Evolutionary conservation across 1,140 invertebrate species (phyloP), one percentile per base, ranked within the genome.

Genomic region (Acyrthosiphon pisum): DNA sequence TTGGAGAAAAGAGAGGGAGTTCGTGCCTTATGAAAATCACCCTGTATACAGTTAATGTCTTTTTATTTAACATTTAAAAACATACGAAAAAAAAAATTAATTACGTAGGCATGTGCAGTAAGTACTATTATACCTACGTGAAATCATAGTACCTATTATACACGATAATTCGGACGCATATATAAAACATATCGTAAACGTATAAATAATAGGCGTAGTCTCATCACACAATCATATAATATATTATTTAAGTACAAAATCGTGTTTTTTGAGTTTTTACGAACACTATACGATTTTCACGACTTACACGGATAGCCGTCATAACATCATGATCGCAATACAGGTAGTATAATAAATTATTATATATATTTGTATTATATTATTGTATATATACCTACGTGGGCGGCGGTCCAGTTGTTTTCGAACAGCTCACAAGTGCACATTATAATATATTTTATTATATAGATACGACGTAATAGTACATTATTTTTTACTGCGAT

Each of bases 201-300:
- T 76, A 76, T 76, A 76, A 53, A 53, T 76, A 53, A 53, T n/a
- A 76, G 60, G 30, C 60, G 30, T n/a, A 76, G 60, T 76, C 60
- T 14, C 60, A 76, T 76, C 60, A n/a, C 60, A 76, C 60, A 4
- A 6, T 41, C 3, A 41, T 41, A 41, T 41, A 41, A 41, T 46
- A 46, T 46, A 46, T 8, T 22, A 22, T 35, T 7, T 76, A 76
- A 76, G 60, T 76, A 76, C 60, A 76, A 14, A 76, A 76, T 76
- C 60, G 60, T 76, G 60, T 76, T 76, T 23, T 76, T 76, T 76
- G 60, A 76, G 60, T 76, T 76, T 76, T 76, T 76, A 76, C 60
- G 30, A 76, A 76, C n/a, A 76, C 60, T n/a, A 3, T 76, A 76
- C 60, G 60, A 76, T 76, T 76, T 76, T 76, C 30, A n/a, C 60